Evolutionary conservation across 2,797 vertebrate genomes (phyloP).

Genomic region (Lindbergichthys nudifrons): DNA sequence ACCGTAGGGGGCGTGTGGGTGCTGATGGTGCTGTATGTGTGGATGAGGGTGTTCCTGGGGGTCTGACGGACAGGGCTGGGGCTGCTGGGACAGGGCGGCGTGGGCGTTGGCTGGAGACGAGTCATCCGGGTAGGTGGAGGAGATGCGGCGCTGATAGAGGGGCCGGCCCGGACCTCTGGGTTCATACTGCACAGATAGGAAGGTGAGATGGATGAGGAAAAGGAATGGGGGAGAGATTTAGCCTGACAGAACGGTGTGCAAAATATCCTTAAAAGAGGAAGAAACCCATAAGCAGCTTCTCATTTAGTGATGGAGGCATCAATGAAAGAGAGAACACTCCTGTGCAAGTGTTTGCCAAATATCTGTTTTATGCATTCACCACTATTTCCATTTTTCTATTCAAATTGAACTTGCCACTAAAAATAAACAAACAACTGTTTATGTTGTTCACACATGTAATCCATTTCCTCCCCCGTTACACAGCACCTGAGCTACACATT

Average conservation of each 20-base stretch:
- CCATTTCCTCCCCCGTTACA: background rate
- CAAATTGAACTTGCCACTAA: background rate
- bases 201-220: background rate
- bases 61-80: conserved; percentile 80
- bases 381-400: background rate
- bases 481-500: background rate
- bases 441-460: background rate
- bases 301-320: background rate
- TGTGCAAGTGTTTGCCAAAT: background rate
- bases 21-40: conserved; percentile 84
- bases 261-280: background rate
- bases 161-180: conserved; percentile 98
- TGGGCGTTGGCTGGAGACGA: conserved; percentile 90
- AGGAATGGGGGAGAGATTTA: background rate
- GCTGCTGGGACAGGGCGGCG: conserved; percentile 88
- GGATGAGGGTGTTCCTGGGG: conserved; percentile 89
- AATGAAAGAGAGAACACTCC: background rate
- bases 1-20: conserved; percentile 82
- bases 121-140: conserved; percentile 93
- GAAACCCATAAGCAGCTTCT: background rate
- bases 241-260: background rate
- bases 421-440: background rate
- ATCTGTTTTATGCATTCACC: no score
- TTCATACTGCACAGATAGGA: conserved; percentile 91
- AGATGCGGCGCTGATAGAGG: conserved; percentile 99